Base-by-base conservation (phyloP, 1,140 invertebrate genomes). In the Lepidostoma basale region DNA sequence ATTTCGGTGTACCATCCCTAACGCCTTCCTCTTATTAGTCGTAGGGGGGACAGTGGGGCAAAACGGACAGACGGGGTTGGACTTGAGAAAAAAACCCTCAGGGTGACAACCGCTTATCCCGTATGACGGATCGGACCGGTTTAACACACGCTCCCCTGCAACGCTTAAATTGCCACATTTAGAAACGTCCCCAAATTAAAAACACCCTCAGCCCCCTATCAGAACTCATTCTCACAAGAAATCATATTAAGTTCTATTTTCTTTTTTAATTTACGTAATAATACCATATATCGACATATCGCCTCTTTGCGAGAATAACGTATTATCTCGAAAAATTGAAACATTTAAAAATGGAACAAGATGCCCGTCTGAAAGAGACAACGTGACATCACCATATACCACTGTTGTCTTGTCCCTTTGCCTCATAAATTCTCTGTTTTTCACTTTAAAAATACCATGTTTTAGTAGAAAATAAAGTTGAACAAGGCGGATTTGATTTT, bases 61-160 rank as follows among this genome's bases (percentile, higher is more conserved):
- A 12, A 25, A 25, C 18, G n/a, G 33, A 60, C 56, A 8, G 39
- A 5, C 33, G 49, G 22, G 36, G 9, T 22, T 23, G 26, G 54
- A 6, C 20, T 59, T 40, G 36, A 40, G 22, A 60, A 60, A 60
- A 60, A 60, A 60, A 23, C 22, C 56, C 56, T 42, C 22, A 25
- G 56, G 36, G 62, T 49, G 62, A 64, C 62, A 64, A 52, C 62
- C 62, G 62, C 62, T 64, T 64, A 64, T 64, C 62, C 62, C 33
- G 5, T 64, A 64, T 64, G 62, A 64, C 62, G 44, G 62, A 64
- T 64, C 22, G 62, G 45, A 23, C 12, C 30, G 18, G 26, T 47
- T 64, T 22, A 22, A 14, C 62, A 36, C 20, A 39, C 62, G n/a
- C 23, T 18, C 47, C 62, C 28, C 45, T 23, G 8, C 39, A 22